Evolutionary conservation across 2,113 vertebrate species (phyloP).

Genomic region (Egretta garzetta): DNA sequence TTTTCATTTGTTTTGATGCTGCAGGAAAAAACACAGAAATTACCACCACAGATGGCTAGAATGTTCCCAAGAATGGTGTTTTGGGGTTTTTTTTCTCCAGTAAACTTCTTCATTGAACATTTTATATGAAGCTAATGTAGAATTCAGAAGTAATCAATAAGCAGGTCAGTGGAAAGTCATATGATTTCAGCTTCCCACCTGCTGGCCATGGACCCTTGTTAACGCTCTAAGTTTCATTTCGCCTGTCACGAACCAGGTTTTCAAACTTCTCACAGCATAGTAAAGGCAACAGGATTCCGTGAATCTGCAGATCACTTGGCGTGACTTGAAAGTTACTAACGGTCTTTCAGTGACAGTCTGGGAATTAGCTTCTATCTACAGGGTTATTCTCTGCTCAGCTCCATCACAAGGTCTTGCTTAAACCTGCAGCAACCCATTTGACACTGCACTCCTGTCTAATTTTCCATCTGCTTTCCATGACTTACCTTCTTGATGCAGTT

Average conservation of each 20-base stretch:
- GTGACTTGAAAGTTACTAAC: neutral
- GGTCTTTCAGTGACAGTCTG: neutral
- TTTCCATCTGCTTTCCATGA: neutral
- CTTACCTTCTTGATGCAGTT: neutral
- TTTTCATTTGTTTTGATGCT: neutral
- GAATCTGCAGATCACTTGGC: constrained; percentile 4
- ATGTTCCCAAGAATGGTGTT: neutral
- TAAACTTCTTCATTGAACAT: neutral
- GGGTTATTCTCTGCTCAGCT: neutral
- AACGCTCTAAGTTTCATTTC: neutral
- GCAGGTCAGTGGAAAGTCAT: neutral
- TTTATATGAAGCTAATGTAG: neutral
- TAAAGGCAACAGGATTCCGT: neutral
- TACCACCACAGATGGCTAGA: neutral
- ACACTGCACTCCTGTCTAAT: neutral
- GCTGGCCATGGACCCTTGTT: neutral
- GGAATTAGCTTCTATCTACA: neutral
- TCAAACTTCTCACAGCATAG: neutral
- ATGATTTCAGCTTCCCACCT: neutral
- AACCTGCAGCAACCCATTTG: neutral
- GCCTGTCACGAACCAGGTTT: neutral
- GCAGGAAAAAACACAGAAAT: neutral
- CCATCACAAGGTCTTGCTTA: neutral
- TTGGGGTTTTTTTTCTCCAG: neutral
- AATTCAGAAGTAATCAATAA: neutral